phyloP scores from a whole-genome alignment of 2,888 invertebrate species.

The Campoplex nolae region DNA sequence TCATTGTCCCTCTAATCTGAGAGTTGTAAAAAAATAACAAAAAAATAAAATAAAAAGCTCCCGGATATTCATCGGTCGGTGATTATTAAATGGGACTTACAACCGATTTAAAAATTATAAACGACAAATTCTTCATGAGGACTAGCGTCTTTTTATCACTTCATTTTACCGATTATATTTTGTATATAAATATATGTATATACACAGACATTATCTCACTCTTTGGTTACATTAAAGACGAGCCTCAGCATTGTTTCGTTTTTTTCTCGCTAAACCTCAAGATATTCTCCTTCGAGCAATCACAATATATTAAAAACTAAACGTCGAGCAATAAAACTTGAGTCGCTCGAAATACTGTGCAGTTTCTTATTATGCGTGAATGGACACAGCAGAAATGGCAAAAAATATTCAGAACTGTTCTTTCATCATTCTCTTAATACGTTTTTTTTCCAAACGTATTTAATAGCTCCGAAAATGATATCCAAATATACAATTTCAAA shows the following conservation, averaged over 20 bases:
- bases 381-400: constrained; percentile 10
- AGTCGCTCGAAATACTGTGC: constrained; percentile 65
- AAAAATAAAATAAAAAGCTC: constrained; percentile 6
- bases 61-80: not conserved
- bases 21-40: constrained; percentile 52
- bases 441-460: not conserved
- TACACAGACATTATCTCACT: constrained; percentile 39
- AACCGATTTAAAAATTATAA: constrained; percentile 6
- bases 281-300: not conserved
- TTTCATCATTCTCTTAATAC: not conserved
- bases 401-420: not conserved
- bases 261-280: not conserved
- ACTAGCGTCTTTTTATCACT: constrained; percentile 10
- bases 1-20: constrained; percentile 10
- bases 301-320: constrained; percentile 10
- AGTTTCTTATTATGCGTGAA: constrained; percentile 41
- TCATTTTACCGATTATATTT: constrained; percentile 1
- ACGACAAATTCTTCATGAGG: constrained; percentile 2
- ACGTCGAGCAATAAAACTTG: not conserved
- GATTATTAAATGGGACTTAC: constrained; percentile 10
- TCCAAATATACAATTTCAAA: not conserved
- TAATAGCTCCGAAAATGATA: not conserved
- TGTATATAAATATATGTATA: constrained; percentile 44
- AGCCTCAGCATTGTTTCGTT: constrained; percentile 12
- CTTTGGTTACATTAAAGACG: constrained; percentile 34